Conservation (phyloP, 2,888 invertebrate genomes). For the Kuschelorhynchus macadamiae region DNA sequence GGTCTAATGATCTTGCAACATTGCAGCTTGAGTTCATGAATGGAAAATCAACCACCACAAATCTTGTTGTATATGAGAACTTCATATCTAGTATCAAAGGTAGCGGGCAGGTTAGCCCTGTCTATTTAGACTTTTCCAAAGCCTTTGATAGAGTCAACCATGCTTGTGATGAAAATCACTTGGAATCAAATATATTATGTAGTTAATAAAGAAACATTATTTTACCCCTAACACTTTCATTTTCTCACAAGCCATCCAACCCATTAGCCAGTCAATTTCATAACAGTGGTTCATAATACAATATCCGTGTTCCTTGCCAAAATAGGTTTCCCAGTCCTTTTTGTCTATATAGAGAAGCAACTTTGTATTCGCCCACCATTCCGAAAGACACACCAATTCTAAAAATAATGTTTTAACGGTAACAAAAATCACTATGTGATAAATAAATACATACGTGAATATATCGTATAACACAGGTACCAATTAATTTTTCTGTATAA, state of each 20-base stretch:
- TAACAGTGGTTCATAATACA: conserved; percentile 95
- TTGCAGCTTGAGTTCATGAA: too few relatives aligned
- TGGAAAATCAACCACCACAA: too few relatives aligned
- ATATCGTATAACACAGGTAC: conserved; percentile 89
- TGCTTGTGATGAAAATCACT: too few relatives aligned
- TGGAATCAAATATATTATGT: background rate
- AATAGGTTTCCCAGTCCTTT: background rate
- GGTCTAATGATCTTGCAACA: too few relatives aligned
- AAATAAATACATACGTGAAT: conserved; percentile 85
- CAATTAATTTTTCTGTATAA: conserved; percentile 91
- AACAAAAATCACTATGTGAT: background rate
- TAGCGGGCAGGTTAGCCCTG: background rate
- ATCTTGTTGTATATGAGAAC: too few relatives aligned
- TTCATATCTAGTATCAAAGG: background rate
- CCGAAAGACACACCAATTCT: conserved; percentile 93
- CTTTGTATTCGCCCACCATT: conserved; percentile 92
- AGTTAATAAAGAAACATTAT: background rate
- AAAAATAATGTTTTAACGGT: conserved; percentile 49
- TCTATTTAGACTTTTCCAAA: too few relatives aligned
- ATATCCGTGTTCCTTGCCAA: conserved; percentile 72
- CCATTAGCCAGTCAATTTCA: conserved; percentile 96
- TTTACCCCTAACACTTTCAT: conserved; percentile 86
- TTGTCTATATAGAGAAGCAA: conserved; percentile 82
- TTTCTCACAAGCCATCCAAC: conserved; percentile 91
- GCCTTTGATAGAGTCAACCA: too few relatives aligned